Percentiles rank a stretch among this genome's conserved stretches.
phyloP scores from a whole-genome alignment of 2,888 invertebrate genomes.

The Pandemis cinnamomeana region DNA sequence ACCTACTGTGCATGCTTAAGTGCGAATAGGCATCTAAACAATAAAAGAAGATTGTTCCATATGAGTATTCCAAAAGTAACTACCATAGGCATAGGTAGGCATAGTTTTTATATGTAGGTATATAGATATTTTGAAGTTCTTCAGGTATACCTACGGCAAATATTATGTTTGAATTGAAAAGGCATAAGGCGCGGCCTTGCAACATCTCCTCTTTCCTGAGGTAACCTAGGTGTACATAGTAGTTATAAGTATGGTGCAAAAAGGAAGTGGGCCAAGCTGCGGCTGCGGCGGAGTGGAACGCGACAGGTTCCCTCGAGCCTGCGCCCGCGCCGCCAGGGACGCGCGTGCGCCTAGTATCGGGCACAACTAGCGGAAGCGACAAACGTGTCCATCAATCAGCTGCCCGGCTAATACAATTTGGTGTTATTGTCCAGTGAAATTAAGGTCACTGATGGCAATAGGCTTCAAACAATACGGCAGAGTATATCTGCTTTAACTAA shows the following conservation, averaged over 20 bases:
- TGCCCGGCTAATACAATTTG: conserved; percentile 45
- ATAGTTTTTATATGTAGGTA: neutral
- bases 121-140: neutral
- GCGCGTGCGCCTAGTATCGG: conserved; percentile 68
- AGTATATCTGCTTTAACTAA: neutral
- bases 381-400: conserved; percentile 58
- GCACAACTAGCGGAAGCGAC: conserved; percentile 69
- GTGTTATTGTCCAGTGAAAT: conserved; percentile 49
- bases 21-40: neutral
- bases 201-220: neutral
- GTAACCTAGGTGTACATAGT: conserved; percentile 1
- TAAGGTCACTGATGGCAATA: conserved; percentile 44
- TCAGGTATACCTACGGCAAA: neutral
- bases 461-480: conserved; percentile 6
- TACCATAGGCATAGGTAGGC: neutral
- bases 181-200: neutral
- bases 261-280: conserved; percentile 67
- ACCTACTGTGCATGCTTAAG: neutral
- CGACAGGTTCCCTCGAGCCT: conserved; percentile 69
- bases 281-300: conserved; percentile 71
- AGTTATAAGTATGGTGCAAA: conserved; percentile 6
- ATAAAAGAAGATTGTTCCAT: neutral
- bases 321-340: conserved; percentile 59
- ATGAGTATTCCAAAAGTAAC: neutral
- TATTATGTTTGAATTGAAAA: neutral